Conservation (phyloP, 1,140 invertebrate species). For the Wasmannia auropunctata region DNA sequence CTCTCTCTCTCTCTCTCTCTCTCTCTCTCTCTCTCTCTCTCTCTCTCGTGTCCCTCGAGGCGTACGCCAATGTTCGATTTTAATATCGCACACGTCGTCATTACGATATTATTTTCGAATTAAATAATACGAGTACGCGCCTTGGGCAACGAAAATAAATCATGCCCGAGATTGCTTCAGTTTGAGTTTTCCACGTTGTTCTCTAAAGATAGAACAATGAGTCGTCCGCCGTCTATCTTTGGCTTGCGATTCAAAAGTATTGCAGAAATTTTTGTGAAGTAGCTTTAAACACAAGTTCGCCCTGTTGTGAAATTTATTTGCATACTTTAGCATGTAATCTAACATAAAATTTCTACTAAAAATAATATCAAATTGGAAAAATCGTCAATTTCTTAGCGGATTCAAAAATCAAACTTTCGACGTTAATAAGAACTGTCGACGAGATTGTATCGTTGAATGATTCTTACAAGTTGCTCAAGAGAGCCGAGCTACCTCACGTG, state of each 20-base stretch:
- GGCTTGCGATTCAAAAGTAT: neutral
- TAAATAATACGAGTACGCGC: constrained; percentile 14
- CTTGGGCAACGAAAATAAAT: neutral
- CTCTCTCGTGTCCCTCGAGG: neutral
- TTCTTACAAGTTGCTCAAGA: neutral
- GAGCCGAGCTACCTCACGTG: neutral
- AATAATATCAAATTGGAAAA: neutral
- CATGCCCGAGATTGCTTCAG: neutral
- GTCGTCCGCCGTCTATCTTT: neutral
- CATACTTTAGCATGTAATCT: neutral
- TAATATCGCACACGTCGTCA: neutral
- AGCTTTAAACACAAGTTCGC: neutral
- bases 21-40: too few relatives aligned
- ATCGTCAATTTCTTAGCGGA: neutral
- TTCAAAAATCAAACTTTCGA: neutral
- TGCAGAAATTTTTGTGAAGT: neutral
- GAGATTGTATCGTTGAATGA: neutral
- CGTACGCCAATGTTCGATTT: neutral
- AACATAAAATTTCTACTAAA: neutral
- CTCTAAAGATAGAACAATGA: constrained; percentile 16
- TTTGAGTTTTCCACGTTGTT: neutral
- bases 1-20: too few relatives aligned
- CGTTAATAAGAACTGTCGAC: neutral
- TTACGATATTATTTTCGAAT: constrained; percentile 36
- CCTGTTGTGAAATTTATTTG: neutral